A percentile compares a stretch with the other conserved stretches of the same genome.
Conservation (phyloP, 2,797 vertebrate genomes). For the Psittacula echo region DNA sequence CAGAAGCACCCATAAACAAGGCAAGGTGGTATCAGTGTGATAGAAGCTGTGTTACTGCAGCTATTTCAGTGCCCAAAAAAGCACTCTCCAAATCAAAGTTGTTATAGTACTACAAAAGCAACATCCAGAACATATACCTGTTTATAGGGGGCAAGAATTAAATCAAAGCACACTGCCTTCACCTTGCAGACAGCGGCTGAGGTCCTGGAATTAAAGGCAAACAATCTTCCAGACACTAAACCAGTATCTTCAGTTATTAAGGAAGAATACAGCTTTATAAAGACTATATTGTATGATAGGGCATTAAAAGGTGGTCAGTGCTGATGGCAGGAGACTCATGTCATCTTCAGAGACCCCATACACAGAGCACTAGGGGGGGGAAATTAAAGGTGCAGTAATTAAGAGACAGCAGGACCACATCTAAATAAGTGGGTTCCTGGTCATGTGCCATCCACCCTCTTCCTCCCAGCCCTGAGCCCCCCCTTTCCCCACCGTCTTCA, state of each 20-base stretch:
- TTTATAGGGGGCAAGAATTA: neutral
- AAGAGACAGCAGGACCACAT: too few species aligned
- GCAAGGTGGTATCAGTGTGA: neutral
- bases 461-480: neutral
- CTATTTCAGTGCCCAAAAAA: neutral
- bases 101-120: neutral
- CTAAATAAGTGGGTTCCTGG: fast-evolving
- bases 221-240: neutral
- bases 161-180: neutral
- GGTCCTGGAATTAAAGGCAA: neutral
- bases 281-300: neutral
- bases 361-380: neutral
- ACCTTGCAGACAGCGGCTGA: neutral
- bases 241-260: neutral
- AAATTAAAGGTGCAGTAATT: neutral
- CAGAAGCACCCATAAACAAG: neutral
- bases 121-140: neutral
- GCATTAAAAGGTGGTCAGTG: neutral
- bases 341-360: fast-evolving
- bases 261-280: neutral
- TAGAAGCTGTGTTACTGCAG: neutral
- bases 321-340: neutral
- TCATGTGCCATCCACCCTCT: fast-evolving
- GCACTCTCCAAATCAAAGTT: neutral
- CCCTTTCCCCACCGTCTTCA: neutral